Percentiles rank a stretch among this genome's conserved stretches.
Evolutionary conservation across 2,113 vertebrate species (phyloP).

Genomic region (Microtus montanus): DNA sequence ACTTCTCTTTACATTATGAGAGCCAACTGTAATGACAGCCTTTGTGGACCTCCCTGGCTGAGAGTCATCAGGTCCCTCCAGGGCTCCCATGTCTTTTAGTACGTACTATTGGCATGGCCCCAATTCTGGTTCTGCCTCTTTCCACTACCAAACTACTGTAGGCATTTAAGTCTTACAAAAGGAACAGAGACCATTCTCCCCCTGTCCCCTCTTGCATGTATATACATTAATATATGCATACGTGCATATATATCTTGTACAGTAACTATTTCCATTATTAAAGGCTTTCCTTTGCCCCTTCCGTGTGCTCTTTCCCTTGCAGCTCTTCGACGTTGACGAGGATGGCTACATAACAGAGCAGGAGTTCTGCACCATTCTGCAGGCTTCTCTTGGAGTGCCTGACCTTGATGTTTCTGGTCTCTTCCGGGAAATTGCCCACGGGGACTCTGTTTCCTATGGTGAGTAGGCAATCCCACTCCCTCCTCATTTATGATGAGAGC

Average conservation of each 20-base stretch:
- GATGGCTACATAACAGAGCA: constrained; percentile 92
- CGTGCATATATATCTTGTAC: neutral
- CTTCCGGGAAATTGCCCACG: constrained; percentile 94
- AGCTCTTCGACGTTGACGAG: constrained; percentile 96
- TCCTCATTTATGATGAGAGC: neutral
- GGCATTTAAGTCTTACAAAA: neutral
- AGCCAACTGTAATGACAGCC: neutral
- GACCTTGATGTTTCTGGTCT: constrained; percentile 92
- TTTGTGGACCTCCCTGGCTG: neutral
- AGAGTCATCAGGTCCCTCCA: neutral
- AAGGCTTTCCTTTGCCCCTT: neutral
- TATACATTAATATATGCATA: neutral
- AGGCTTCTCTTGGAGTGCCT: constrained; percentile 92
- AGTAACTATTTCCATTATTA: neutral
- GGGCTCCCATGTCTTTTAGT: neutral
- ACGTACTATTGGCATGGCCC: too few relatives aligned
- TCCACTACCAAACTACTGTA: neutral
- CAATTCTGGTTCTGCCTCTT: neutral
- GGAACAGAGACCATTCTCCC: neutral
- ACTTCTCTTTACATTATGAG: neutral
- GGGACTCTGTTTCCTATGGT: constrained; percentile 94
- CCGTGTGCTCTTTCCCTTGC: neutral
- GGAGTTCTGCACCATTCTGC: constrained; percentile 92
- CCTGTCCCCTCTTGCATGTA: neutral
- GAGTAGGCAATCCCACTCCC: constrained; percentile 74